A percentile compares a stretch with the other conserved stretches of the same genome.
Conservation (phyloP, 2,797 vertebrate species). For the Manis pentadactyla region DNA sequence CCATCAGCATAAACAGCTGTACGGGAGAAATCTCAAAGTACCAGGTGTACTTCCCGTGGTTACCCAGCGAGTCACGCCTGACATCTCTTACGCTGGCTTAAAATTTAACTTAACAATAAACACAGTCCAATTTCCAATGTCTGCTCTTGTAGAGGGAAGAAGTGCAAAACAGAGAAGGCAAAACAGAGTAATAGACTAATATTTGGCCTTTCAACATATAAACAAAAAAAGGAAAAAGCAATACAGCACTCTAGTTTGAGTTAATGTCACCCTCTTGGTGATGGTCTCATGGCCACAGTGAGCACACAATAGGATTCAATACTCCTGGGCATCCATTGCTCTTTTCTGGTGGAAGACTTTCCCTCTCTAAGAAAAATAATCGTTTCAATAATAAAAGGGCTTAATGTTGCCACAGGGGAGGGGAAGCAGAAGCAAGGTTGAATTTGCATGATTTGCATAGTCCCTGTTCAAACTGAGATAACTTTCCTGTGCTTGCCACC, state of each 20-base stretch:
- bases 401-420: not conserved
- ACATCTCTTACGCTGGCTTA: not conserved
- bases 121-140: not conserved
- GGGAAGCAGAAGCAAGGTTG: not conserved
- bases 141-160: not conserved
- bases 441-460: not conserved
- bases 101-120: conserved; percentile 40
- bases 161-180: not conserved
- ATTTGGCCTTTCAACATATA: conserved; percentile 40
- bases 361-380: not conserved
- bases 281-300: not conserved
- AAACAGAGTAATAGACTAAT: not conserved
- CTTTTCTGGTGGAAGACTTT: not conserved
- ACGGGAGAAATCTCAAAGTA: not conserved
- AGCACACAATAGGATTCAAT: not conserved
- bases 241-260: not conserved
- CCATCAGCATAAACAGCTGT: not conserved
- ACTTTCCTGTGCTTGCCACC: not conserved
- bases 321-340: not conserved
- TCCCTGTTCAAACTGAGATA: not conserved
- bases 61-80: not conserved
- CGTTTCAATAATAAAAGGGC: not conserved
- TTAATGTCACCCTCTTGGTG: not conserved
- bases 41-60: fast-evolving
- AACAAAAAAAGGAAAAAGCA: not conserved